phyloP scores from a whole-genome alignment of 2,888 invertebrate genomes.

The Helicoverpa assulta region DNA sequence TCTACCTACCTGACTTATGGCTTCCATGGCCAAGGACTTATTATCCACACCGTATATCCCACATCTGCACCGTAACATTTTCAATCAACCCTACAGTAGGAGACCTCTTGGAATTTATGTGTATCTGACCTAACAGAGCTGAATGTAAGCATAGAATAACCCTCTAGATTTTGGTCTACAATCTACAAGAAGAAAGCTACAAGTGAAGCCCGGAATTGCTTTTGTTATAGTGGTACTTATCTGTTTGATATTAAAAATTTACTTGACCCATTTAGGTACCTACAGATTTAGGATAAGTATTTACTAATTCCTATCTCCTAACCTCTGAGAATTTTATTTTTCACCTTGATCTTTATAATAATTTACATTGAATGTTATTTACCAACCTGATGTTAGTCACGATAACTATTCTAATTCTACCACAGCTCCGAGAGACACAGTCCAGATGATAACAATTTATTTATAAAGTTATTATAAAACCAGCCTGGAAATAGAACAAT shows the following conservation, averaged over 20 bases:
- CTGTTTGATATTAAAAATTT: constrained; percentile 2
- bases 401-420: constrained; percentile 28
- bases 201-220: too few species aligned
- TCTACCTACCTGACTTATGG: not conserved
- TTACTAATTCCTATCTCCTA: constrained; percentile 7
- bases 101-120: too few species aligned
- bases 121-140: too few species aligned
- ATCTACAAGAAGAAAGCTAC: too few species aligned
- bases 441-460: constrained; percentile 40
- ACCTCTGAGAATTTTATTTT: constrained; percentile 35
- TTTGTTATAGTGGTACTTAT: too few species aligned
- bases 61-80: too few species aligned
- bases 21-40: too few species aligned
- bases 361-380: not conserved
- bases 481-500: constrained; percentile 66
- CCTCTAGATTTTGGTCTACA: too few species aligned
- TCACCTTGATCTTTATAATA: constrained; percentile 44
- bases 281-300: not conserved
- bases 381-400: constrained; percentile 13
- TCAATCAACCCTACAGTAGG: too few species aligned
- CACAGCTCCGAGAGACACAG: constrained; percentile 20
- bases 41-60: too few species aligned
- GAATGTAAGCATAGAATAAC: too few species aligned
- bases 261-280: constrained; percentile 24
- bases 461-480: constrained; percentile 32